These are phyloP conservation scores for Cottoperca gobio DNA, from an alignment of 2,797 vertebrate species.

Conservation along the genomic window DNA sequence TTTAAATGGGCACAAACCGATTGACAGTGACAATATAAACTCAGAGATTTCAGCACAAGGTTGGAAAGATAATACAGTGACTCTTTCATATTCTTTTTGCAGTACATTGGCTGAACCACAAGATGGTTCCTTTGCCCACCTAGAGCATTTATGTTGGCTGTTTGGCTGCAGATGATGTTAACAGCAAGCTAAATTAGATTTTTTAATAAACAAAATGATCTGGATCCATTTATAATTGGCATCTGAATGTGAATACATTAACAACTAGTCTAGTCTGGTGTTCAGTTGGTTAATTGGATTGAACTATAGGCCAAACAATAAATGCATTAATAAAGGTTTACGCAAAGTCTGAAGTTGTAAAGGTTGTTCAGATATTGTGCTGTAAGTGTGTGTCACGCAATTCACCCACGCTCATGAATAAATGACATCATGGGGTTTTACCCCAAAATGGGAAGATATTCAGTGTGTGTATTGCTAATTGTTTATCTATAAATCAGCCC, in stretches of 20 bases:
- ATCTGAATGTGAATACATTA: neutral
- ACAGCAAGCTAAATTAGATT: neutral
- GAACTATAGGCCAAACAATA: neutral
- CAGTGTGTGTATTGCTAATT: neutral
- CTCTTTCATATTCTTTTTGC: neutral
- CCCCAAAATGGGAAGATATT: neutral
- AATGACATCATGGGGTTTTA: neutral
- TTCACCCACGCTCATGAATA: neutral
- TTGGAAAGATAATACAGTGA: neutral
- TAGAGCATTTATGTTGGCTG: neutral
- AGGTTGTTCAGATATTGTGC: neutral
- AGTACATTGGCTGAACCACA: slow-evolving; percentile 47
- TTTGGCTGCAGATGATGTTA: neutral
- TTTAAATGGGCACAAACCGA: too few species aligned
- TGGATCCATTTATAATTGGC: neutral
- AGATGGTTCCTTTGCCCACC: slow-evolving; percentile 54
- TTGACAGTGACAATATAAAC: neutral
- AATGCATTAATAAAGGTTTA: neutral
- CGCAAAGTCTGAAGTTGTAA: neutral
- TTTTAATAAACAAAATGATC: neutral
- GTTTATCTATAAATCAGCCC: neutral
- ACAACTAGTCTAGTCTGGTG: neutral
- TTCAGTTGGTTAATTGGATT: neutral
- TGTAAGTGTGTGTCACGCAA: neutral
- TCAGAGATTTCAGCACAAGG: neutral